A percentile compares a stretch with the other conserved stretches of the same genome.
phyloP scores from a whole-genome alignment of 2,797 vertebrate species.

The Coilia nasus region DNA sequence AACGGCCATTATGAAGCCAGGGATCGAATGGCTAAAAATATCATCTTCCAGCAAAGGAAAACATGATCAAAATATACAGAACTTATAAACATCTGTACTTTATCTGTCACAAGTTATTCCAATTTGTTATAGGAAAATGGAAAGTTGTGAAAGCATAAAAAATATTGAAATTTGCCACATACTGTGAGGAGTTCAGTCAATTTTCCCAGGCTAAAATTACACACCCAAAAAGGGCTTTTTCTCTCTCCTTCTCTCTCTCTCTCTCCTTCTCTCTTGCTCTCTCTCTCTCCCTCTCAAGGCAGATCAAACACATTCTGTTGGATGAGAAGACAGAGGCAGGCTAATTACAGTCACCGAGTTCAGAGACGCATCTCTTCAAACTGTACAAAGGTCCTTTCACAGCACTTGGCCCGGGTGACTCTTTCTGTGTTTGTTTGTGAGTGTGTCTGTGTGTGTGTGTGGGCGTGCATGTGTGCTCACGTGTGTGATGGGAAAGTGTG shows the following conservation, averaged over 20 bases:
- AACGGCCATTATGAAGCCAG: no score
- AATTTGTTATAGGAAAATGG: not conserved
- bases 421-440: not conserved
- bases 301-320: slow-evolving; percentile 9
- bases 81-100: not conserved
- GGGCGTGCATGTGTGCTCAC: not conserved
- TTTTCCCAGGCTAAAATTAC: not conserved
- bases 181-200: not conserved
- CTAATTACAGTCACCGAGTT: slow-evolving; percentile 16
- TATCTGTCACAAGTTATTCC: not conserved
- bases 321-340: not conserved
- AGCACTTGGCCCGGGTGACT: not conserved
- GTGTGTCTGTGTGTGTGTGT: not conserved
- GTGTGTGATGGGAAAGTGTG: not conserved
- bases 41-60: not conserved
- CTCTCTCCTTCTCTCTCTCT: not conserved
- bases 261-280: not conserved
- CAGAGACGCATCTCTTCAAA: not conserved
- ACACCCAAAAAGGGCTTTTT: not conserved
- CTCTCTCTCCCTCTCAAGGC: not conserved
- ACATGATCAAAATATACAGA: not conserved
- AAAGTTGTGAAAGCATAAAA: not conserved
- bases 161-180: not conserved
- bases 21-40: not conserved
- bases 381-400: slow-evolving; percentile 6